A percentile compares a stretch with the other conserved stretches of the same genome.
These are phyloP conservation scores for Pogonognathellus flavescens DNA, from an alignment of 1,140 invertebrate genomes.

Conservation along the genomic window DNA sequence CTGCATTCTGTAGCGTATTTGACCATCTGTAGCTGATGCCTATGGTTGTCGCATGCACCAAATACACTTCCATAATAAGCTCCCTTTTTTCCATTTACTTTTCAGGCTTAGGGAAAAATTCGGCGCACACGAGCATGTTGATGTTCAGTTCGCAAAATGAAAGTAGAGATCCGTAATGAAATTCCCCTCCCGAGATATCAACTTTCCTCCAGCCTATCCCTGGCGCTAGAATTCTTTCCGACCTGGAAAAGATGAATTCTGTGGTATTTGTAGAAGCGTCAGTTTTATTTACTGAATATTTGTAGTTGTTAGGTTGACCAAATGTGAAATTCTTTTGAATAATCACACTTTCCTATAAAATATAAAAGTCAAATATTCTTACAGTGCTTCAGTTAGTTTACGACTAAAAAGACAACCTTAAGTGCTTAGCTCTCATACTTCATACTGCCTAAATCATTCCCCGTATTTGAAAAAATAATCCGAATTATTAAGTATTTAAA, in stretches of 20 bases:
- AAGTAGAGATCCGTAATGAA: constrained; percentile 5
- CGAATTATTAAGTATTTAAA: too few relatives aligned
- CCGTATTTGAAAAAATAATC: too few relatives aligned
- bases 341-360: background rate
- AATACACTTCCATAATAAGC: constrained; percentile 11
- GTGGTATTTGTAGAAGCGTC: background rate
- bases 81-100: constrained; percentile 1
- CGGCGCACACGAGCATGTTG: background rate
- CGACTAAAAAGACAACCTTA: background rate
- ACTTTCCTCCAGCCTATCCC: background rate
- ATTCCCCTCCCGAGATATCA: constrained; percentile 43
- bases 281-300: constrained; percentile 19
- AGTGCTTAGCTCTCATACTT: background rate
- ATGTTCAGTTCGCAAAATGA: background rate
- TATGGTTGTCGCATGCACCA: constrained; percentile 11
- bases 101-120: background rate
- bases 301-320: background rate
- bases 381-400: background rate
- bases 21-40: background rate
- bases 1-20: too few relatives aligned
- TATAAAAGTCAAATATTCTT: constrained; percentile 19
- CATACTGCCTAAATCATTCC: background rate
- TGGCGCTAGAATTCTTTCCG: constrained; percentile 39
- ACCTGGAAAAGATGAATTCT: background rate
- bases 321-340: background rate